Conservation (phyloP, 1,140 invertebrate genomes). For the Cyphomyrmex costatus region DNA sequence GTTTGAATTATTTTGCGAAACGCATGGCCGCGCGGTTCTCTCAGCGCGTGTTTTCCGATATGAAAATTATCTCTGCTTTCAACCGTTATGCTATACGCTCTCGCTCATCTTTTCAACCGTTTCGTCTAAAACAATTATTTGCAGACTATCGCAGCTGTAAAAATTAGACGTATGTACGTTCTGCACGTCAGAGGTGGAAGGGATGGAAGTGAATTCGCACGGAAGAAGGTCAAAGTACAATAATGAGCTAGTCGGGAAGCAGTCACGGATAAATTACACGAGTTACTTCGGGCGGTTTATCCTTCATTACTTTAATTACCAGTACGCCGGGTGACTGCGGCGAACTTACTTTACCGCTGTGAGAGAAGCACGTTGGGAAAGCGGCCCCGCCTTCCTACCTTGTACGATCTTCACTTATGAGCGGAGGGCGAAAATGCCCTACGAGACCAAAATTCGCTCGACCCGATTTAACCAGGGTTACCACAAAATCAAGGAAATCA, state of each 20-base stretch:
- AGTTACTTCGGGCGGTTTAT: slow-evolving; percentile 71
- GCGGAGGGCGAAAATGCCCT: slow-evolving; percentile 54
- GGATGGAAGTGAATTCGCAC: not conserved
- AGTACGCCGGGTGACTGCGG: slow-evolving; percentile 42
- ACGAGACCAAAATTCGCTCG: slow-evolving; percentile 50
- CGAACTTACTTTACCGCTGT: slow-evolving; percentile 43
- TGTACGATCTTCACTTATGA: slow-evolving; percentile 18
- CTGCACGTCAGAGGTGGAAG: too few relatives aligned
- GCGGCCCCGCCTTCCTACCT: slow-evolving; percentile 26
- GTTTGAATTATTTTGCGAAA: slow-evolving; percentile 51
- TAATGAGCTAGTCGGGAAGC: slow-evolving; percentile 67
- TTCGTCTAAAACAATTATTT: slow-evolving; percentile 41
- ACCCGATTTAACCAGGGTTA: slow-evolving; percentile 11
- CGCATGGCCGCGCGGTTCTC: slow-evolving; percentile 6
- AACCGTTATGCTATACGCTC: not conserved
- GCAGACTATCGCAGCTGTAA: slow-evolving; percentile 15
- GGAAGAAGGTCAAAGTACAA: slow-evolving; percentile 48
- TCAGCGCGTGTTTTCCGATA: not conserved
- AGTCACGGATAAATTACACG: slow-evolving; percentile 66
- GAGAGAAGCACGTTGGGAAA: slow-evolving; percentile 28
- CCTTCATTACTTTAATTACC: slow-evolving; percentile 75
- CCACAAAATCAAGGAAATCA: too few relatives aligned
- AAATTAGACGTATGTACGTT: slow-evolving; percentile 37
- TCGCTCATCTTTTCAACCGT: not conserved
- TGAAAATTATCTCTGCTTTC: slow-evolving; percentile 13